These are phyloP conservation scores for Sebastes elongatus DNA, from an alignment of 2,797 vertebrate species.

Conservation along the genomic window DNA sequence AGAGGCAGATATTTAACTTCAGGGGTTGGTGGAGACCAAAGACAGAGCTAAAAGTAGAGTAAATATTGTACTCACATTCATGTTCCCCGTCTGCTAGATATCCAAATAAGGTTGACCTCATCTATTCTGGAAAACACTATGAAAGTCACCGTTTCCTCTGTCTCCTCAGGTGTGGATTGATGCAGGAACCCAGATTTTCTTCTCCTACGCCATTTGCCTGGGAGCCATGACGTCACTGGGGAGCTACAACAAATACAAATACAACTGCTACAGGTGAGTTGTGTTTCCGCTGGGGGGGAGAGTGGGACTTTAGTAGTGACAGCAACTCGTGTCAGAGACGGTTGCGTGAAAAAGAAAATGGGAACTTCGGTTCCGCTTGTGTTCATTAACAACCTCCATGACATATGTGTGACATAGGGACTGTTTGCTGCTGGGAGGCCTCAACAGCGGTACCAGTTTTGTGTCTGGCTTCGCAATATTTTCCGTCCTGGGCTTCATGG, in stretches of 20 bases:
- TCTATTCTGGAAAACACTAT: not conserved
- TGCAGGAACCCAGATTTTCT: constrained; percentile 99
- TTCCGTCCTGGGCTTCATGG: constrained; percentile 99
- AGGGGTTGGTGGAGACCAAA: not conserved
- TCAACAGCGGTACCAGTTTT: constrained; percentile 99
- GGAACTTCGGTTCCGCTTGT: constrained; percentile 88
- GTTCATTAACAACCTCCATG: constrained; percentile 95
- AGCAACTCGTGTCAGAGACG: constrained; percentile 75
- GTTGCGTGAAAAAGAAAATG: constrained; percentile 83
- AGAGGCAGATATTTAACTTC: not conserved
- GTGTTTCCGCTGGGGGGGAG: constrained; percentile 61
- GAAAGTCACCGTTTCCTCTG: not conserved
- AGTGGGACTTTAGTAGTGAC: constrained; percentile 66
- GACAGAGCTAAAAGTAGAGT: not conserved
- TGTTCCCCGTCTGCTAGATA: no score
- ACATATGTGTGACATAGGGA: constrained; percentile 99
- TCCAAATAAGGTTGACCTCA: not conserved
- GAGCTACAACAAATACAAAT: constrained; percentile 99
- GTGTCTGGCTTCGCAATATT: constrained; percentile 99
- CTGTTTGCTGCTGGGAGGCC: constrained; percentile 99
- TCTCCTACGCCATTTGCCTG: constrained; percentile 98
- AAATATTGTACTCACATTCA: not conserved
- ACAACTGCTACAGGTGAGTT: constrained; percentile 98
- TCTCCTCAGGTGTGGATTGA: constrained; percentile 95
- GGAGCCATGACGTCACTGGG: constrained; percentile 99